Evolutionary conservation across 2,113 vertebrate species (phyloP).

Genomic region (Thamnaconus septentrionalis): DNA sequence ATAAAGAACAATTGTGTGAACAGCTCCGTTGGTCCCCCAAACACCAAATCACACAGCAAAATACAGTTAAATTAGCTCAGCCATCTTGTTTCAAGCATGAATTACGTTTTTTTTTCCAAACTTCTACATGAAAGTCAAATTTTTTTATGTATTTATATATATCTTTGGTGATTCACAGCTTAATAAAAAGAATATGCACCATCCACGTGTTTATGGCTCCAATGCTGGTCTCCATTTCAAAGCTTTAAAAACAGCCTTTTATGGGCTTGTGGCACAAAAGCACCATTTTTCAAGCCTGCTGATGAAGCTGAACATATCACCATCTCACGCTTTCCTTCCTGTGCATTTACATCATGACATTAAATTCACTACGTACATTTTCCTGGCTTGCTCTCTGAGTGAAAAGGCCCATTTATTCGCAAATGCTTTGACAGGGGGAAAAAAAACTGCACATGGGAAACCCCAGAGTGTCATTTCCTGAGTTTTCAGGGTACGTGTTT

Average conservation of each 20-base stretch:
- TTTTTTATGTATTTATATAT: neutral
- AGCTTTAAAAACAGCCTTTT: conserved; percentile 5
- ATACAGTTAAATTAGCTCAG: neutral
- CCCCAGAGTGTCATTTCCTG: conserved; percentile 34
- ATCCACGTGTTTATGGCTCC: conserved; percentile 10
- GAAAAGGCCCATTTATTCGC: conserved; percentile 40
- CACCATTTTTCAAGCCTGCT: conserved; percentile 24
- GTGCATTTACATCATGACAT: conserved; percentile 50
- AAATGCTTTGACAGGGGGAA: conserved; percentile 1
- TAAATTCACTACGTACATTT: conserved; percentile 23
- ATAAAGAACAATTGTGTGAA: conserved; percentile 16
- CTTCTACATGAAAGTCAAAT: conserved; percentile 2
- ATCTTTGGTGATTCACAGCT: conserved; percentile 6
- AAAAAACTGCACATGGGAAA: conserved; percentile 12
- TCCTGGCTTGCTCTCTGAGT: conserved; percentile 17
- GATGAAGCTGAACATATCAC: conserved; percentile 7
- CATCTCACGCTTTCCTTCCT: conserved; percentile 40
- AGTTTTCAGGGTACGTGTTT: neutral
- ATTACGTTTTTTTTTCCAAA: neutral
- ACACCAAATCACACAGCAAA: neutral
- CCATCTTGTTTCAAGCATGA: neutral
- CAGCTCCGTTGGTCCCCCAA: neutral
- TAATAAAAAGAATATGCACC: conserved; percentile 31
- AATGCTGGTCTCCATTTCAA: conserved; percentile 2
- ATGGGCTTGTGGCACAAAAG: conserved; percentile 30